Base-by-base conservation (phyloP, 1,140 invertebrate species). In the Tetragnatha versicolor region DNA sequence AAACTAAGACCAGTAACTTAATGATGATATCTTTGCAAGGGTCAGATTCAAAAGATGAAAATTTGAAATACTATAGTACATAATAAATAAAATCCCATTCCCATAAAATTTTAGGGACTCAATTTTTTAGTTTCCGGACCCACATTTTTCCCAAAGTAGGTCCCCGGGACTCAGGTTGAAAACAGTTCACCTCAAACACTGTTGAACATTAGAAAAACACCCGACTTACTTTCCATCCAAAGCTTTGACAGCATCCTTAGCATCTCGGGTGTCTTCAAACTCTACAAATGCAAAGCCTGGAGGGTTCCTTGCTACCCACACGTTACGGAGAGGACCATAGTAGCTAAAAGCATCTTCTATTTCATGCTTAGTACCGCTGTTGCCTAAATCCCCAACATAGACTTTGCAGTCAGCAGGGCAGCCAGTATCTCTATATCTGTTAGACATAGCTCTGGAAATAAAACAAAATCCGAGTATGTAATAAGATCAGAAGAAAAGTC, bases 211-310 rank as follows among this genome's bases (percentile, higher is more conserved):
- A 53, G 6, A 20, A 22, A 7, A 53, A 53, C 7, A n/a, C 9
- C 4, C 7, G 12, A 85, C 86, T 86, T 85, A 90, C 89, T 86
- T 86, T 84, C 90, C 90, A 89, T 93, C 91, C 66, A 93, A 83
- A 29, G 89, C 91, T 84, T 91, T 89, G 35, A 96, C 92, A 20
- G 95, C 93, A 88, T 98, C 96, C 84, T 96, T 94, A 10, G 96
- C 96, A 87, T 98, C 96, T 84, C 94, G 91, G 83, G 91, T 90
- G 86, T 96, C 96, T 87, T 98, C 96, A 87, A 96, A 98, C 86
- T 98, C 95, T 20, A 98, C 93, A 87, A 98, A 98, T 14, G 95
- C 96, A 88, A 98, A 98, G 45, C 96, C 96, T 82, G 92, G 94
- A 9, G 93, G 93, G 86, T 97, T 97, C 82, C 95, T 89, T 0